Percentiles rank a stretch among this genome's conserved stretches.
These are phyloP conservation scores for Nematolebias whitei DNA, from an alignment of 2,113 vertebrate species.

Conservation along the genomic window DNA sequence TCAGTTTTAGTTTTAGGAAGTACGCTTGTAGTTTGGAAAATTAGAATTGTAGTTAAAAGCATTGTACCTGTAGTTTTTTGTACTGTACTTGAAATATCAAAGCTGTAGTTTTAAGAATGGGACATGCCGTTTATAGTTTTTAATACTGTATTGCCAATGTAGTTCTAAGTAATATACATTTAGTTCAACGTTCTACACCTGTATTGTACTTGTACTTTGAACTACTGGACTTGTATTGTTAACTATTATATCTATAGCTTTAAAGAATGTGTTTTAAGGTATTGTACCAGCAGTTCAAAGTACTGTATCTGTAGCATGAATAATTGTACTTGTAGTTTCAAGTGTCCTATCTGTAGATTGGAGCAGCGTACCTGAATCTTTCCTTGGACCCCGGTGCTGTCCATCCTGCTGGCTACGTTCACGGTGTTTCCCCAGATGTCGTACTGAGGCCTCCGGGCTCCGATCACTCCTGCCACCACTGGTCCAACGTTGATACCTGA, in stretches of 20 bases:
- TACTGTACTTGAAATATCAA: too few relatives aligned
- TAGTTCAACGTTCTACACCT: too few relatives aligned
- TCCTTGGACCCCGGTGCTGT: slow-evolving; percentile 95
- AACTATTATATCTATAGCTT: too few relatives aligned
- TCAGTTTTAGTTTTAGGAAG: background rate
- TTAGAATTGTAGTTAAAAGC: background rate
- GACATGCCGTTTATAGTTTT: too few relatives aligned
- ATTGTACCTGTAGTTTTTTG: background rate
- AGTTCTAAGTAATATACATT: too few relatives aligned
- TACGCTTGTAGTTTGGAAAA: background rate
- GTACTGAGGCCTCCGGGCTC: slow-evolving; percentile 94
- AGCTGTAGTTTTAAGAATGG: too few relatives aligned
- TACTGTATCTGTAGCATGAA: background rate
- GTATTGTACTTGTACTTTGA: too few relatives aligned
- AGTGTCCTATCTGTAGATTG: background rate
- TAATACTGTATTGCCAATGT: too few relatives aligned
- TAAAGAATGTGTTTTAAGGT: background rate
- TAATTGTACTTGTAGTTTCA: background rate
- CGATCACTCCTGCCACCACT: slow-evolving; percentile 95
- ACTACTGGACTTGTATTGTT: too few relatives aligned
- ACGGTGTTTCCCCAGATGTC: slow-evolving; percentile 99
- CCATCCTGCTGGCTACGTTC: slow-evolving; percentile 97
- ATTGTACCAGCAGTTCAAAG: background rate
- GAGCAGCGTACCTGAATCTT: slow-evolving; percentile 88
- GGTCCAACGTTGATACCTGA: slow-evolving; percentile 94